Base-by-base conservation (phyloP, 2,113 vertebrate genomes). In the Rhodinocichla rosea region DNA sequence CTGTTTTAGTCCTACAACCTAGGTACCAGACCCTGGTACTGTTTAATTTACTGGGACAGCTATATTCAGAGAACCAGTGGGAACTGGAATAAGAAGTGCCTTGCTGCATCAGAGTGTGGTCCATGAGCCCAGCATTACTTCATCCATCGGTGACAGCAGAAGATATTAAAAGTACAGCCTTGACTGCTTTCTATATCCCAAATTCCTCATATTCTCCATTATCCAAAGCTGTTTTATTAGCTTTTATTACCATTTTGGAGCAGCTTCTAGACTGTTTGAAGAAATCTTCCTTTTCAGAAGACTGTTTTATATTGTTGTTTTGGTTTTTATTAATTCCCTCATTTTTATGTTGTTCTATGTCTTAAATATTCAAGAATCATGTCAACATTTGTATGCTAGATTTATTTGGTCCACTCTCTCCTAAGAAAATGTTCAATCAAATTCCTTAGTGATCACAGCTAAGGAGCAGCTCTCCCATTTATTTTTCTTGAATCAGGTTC, bases 251-350 rank as follows among this genome's bases (percentile, higher is more conserved):
- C 8, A 60, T 56, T 86, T 83, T 80, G 44, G 0, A 73, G 20
- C 6, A 77, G 11, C 9, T 87, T 83, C 27, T 56, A 57, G 11
- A 26, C 5, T 44, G 13, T 28, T 78, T 71, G 17, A 7, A 74
- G 32, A 13, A 1, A 35, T 73, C 22, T 75, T 81, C 5, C 3
- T 75, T 67, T 75, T 78, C 74, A 87, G 56, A 71, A 67, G 5
- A 65, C 17, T 44, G 3, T 0, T 70, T 91, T 59, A 9, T 2
- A 0, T 19, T 49, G 13, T 21, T 56, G 4, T 1, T 23, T 62
- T 19, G 2, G 13, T 85, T 77, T 83, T 39, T 74, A 40, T n/a
- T 55, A 67, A 42, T 63, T 53, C 4, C 8, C 4, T 75, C 7
- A 35, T 42, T 85, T 89, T 70, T 35, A 32, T 40, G 21, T 65